Evolutionary conservation across 2,888 invertebrate species (phyloP).

Genomic region (Drosophila pegasa): DNA sequence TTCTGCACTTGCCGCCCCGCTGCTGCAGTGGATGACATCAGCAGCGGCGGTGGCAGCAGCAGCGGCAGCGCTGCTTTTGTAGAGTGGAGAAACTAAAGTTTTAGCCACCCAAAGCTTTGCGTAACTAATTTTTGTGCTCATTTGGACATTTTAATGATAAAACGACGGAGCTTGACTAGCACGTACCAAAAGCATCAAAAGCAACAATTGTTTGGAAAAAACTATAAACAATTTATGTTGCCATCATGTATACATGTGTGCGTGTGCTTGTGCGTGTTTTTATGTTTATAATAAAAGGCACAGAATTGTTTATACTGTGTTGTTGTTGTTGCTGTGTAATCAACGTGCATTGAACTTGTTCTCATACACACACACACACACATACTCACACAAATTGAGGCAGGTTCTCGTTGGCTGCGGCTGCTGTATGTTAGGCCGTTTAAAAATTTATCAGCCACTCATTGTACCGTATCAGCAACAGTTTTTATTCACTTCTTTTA

Average conservation of each 20-base stretch:
- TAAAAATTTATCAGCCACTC: slow-evolving; percentile 53
- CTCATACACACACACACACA: slow-evolving; percentile 14
- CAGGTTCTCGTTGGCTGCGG: slow-evolving; percentile 59
- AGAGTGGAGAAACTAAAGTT: slow-evolving; percentile 18
- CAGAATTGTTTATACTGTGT: slow-evolving; percentile 24
- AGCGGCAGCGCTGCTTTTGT: slow-evolving; percentile 3
- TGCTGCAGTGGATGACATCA: slow-evolving; percentile 47
- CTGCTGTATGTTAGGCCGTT: slow-evolving; percentile 46
- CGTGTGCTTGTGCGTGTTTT: slow-evolving; percentile 51
- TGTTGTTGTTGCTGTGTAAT: slow-evolving; percentile 51
- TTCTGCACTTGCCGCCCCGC: slow-evolving; percentile 29
- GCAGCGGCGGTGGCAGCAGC: no score
- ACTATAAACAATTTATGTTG: slow-evolving; percentile 16
- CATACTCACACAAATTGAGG: slow-evolving; percentile 58
- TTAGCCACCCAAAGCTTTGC: slow-evolving; percentile 39
- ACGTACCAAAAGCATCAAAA: slow-evolving; percentile 55
- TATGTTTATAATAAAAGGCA: slow-evolving; percentile 64
- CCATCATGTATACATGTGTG: no score
- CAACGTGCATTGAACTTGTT: slow-evolving; percentile 70
- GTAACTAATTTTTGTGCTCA: slow-evolving; percentile 49
- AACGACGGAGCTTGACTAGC: slow-evolving; percentile 37
- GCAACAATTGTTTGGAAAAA: slow-evolving; percentile 40
- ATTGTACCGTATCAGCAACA: slow-evolving; percentile 57
- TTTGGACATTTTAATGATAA: slow-evolving; percentile 51
- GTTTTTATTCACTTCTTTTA: slow-evolving; percentile 24